Percentiles rank a stretch among this genome's conserved stretches.
These are phyloP conservation scores for Nephrocerus scutellatus DNA, from an alignment of 2,888 invertebrate species.

Conservation along the genomic window DNA sequence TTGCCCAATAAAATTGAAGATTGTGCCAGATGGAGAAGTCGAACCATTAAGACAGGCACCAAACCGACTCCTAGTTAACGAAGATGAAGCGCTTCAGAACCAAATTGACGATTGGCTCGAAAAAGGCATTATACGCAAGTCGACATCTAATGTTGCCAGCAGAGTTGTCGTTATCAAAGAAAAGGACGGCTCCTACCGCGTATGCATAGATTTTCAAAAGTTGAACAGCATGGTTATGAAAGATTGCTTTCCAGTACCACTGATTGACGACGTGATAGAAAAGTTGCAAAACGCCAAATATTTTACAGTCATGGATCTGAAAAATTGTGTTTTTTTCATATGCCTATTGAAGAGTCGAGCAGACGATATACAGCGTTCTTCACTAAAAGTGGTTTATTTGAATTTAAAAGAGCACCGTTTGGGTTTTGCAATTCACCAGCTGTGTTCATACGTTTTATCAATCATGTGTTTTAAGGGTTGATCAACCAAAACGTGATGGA, in stretches of 20 bases:
- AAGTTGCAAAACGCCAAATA: constrained; percentile 13
- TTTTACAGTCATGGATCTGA: constrained; percentile 18
- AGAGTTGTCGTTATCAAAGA: constrained; percentile 14
- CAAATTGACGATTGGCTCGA: constrained; percentile 17
- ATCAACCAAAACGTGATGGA: too few species aligned
- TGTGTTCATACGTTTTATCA: too few species aligned
- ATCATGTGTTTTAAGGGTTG: too few species aligned
- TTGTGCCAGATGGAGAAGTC: constrained; percentile 14
- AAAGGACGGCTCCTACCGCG: constrained; percentile 13
- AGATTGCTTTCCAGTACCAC: constrained; percentile 33
- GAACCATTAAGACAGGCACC: constrained; percentile 15
- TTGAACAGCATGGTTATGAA: constrained; percentile 36
- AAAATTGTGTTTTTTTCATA: constrained; percentile 17
- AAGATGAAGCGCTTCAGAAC: constrained; percentile 13
- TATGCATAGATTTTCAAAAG: constrained; percentile 40
- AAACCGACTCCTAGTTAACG: constrained; percentile 10
- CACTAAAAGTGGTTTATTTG: too few species aligned
- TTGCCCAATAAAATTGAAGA: constrained; percentile 15
- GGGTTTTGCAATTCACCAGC: too few species aligned
- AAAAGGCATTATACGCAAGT: constrained; percentile 8
- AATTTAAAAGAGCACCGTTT: too few species aligned
- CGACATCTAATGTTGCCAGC: constrained; percentile 10
- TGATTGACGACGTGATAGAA: constrained; percentile 16
- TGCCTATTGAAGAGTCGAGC: constrained; percentile 14
- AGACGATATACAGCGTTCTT: constrained; percentile 13